Evolutionary conservation across 2,888 invertebrate species (phyloP).

Genomic region (Synergus laeviventris): DNA sequence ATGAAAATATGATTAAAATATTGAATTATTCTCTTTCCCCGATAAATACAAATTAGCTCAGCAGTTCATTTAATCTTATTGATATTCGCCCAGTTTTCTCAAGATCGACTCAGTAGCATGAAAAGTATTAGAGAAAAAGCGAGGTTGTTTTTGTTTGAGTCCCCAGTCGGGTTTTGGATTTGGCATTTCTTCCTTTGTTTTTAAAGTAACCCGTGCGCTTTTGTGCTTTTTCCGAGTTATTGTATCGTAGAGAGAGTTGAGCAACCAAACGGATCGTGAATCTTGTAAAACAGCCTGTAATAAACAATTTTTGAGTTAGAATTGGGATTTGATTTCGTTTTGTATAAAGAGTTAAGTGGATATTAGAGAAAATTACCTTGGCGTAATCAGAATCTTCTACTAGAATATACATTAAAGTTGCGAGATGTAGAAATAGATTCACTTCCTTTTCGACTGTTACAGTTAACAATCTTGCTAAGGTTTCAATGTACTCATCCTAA

Average conservation of each 20-base stretch:
- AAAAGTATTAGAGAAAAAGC: slow-evolving; percentile 45
- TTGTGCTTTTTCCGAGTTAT: slow-evolving; percentile 42
- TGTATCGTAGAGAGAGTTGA: slow-evolving; percentile 43
- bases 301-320: background rate
- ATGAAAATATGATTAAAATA: background rate
- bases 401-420: slow-evolving; percentile 48
- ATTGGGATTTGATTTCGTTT: background rate
- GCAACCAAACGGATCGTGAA: slow-evolving; percentile 43
- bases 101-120: slow-evolving; percentile 46
- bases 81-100: slow-evolving; percentile 7
- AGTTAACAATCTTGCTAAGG: slow-evolving; percentile 44
- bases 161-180: slow-evolving; percentile 49
- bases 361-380: slow-evolving; percentile 39
- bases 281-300: slow-evolving; percentile 45
- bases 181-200: slow-evolving; percentile 30
- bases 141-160: slow-evolving; percentile 43
- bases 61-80: background rate
- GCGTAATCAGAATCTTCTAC: slow-evolving; percentile 46
- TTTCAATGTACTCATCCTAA: slow-evolving; percentile 48
- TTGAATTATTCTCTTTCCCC: background rate
- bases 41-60: background rate
- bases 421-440: slow-evolving; percentile 44
- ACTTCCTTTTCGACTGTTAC: slow-evolving; percentile 49
- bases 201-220: background rate
- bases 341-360: slow-evolving; percentile 3